These are phyloP conservation scores for Apus apus DNA, from an alignment of 2,113 vertebrate species.

Conservation along the genomic window DNA sequence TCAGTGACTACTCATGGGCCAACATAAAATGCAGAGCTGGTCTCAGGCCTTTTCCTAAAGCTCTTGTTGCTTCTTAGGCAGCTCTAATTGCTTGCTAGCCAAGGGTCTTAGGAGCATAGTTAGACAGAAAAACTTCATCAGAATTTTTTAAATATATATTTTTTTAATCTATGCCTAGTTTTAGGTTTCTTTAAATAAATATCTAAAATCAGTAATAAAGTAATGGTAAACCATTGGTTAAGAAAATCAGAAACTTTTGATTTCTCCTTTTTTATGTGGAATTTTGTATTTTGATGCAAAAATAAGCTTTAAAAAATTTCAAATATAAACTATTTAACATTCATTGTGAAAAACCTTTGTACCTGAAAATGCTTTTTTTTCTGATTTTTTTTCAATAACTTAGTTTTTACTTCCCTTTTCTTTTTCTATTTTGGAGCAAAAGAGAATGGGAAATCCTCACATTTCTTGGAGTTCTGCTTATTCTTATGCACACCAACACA, in stretches of 20 bases:
- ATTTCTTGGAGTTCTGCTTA: not conserved
- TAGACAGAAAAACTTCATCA: not conserved
- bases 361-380: not conserved
- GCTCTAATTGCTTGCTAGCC: not conserved
- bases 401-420: not conserved
- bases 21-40: rapidly evolving
- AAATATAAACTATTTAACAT: not conserved
- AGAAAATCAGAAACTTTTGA: not conserved
- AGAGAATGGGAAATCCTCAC: not conserved
- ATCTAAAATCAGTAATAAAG: not conserved
- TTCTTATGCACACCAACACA: not conserved
- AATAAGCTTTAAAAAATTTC: not conserved
- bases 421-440: not conserved
- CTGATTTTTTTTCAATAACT: not conserved
- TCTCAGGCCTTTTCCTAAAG: not conserved
- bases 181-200: not conserved
- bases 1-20: rapidly evolving
- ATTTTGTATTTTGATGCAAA: not conserved
- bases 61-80: not conserved
- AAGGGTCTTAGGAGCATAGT: not conserved
- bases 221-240: not conserved
- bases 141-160: not conserved
- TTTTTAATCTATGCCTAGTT: not conserved
- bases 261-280: not conserved
- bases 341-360: not conserved